phyloP scores from a whole-genome alignment of 2,113 vertebrate species.

The Thermophis baileyi region DNA sequence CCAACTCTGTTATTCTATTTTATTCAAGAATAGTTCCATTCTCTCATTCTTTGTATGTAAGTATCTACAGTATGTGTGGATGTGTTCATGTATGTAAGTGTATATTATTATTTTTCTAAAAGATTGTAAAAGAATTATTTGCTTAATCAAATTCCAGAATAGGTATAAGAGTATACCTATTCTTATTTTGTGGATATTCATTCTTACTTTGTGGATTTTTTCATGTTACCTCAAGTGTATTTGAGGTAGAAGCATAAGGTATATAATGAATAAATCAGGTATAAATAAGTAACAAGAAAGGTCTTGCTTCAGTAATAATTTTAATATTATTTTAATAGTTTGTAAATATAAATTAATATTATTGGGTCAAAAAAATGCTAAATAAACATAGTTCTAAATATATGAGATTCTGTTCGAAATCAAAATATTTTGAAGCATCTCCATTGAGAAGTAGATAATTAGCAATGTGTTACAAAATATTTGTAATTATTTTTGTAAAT shows the following conservation, averaged over 20 bases:
- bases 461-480: background rate
- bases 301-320: background rate
- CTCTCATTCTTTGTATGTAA: background rate
- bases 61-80: background rate
- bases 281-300: background rate
- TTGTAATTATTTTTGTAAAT: background rate
- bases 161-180: background rate
- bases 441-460: background rate
- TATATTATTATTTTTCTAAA: background rate
- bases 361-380: background rate
- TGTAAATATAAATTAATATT: background rate
- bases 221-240: background rate
- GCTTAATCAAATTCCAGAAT: background rate
- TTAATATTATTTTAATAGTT: background rate
- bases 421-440: background rate
- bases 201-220: background rate
- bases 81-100: background rate
- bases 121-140: background rate
- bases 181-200: background rate
- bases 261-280: background rate
- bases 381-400: background rate
- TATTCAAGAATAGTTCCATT: background rate
- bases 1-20: no score
- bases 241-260: background rate
- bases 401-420: background rate